phyloP scores from a whole-genome alignment of 2,888 invertebrate species.

The Salpingus planirostris region DNA sequence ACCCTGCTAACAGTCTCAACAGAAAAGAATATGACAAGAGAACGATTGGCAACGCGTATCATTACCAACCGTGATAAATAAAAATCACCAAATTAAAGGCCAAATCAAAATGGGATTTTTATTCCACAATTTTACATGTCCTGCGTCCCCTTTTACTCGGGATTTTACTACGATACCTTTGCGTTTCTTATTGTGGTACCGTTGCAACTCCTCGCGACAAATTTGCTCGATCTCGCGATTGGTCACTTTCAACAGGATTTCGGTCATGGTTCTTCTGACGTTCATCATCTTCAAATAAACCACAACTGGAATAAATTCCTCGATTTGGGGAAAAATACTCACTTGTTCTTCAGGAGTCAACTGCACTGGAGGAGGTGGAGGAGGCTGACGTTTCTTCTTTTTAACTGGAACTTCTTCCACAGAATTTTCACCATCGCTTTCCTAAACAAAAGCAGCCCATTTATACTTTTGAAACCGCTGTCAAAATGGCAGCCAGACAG shows the following conservation, averaged over 20 bases:
- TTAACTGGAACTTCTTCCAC: constrained; percentile 40
- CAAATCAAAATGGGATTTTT: no score
- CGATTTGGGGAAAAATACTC: constrained; percentile 9
- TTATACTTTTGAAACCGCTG: constrained; percentile 1
- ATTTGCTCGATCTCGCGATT: constrained; percentile 78
- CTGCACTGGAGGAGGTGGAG: constrained; percentile 12
- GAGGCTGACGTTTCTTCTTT: constrained; percentile 20
- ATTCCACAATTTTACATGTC: constrained; percentile 9
- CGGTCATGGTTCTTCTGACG: constrained; percentile 82
- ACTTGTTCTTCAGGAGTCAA: constrained; percentile 52
- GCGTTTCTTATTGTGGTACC: constrained; percentile 49
- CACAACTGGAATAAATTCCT: neutral
- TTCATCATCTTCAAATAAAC: constrained; percentile 63
- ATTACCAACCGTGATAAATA: constrained; percentile 6
- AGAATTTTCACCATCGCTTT: constrained; percentile 43
- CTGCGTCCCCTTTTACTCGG: constrained; percentile 17
- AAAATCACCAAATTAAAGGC: constrained; percentile 8
- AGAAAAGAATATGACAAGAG: constrained; percentile 5
- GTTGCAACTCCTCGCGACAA: constrained; percentile 78
- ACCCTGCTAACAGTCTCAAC: constrained; percentile 38
- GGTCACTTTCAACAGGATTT: constrained; percentile 89
- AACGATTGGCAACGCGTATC: no score
- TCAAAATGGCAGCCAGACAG: constrained; percentile 1
- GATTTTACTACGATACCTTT: constrained; percentile 61
- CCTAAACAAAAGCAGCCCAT: constrained; percentile 20